phyloP scores from a whole-genome alignment of 2,797 vertebrate species.

The Thunnus albacares region DNA sequence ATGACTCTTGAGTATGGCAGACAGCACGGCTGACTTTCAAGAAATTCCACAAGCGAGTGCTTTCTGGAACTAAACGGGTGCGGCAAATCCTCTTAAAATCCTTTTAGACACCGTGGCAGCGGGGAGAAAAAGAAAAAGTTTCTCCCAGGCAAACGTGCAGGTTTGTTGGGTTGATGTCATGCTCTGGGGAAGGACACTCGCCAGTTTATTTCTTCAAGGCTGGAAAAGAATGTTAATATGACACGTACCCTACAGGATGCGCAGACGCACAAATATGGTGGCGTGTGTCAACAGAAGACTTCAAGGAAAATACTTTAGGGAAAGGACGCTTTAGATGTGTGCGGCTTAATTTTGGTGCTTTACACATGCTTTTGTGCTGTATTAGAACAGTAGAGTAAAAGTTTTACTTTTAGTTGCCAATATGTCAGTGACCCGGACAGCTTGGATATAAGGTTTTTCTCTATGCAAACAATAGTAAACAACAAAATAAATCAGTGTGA shows the following conservation, averaged over 20 bases:
- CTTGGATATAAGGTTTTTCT: conserved; percentile 14
- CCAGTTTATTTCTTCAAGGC: conserved; percentile 77
- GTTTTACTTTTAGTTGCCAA: conserved; percentile 14
- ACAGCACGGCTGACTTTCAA: conserved; percentile 86
- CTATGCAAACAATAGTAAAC: conserved; percentile 44
- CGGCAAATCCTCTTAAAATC: conserved; percentile 89
- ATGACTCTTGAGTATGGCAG: conserved; percentile 64
- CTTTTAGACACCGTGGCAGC: conserved; percentile 85
- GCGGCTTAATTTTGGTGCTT: conserved; percentile 45
- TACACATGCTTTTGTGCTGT: conserved; percentile 20
- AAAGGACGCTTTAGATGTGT: conserved; percentile 43
- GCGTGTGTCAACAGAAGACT: conserved; percentile 36
- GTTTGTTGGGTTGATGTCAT: conserved; percentile 84
- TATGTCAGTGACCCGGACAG: conserved; percentile 16
- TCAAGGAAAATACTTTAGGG: conserved; percentile 50
- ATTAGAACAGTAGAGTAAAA: conserved; percentile 22
- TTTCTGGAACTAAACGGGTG: conserved; percentile 89
- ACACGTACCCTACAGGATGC: conserved; percentile 46
- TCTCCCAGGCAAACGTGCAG: conserved; percentile 86
- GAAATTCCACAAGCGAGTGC: conserved; percentile 86
- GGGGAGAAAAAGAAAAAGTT: conserved; percentile 79
- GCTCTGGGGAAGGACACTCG: conserved; percentile 81
- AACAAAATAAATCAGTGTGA: conserved; percentile 56
- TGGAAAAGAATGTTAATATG: conserved; percentile 76
- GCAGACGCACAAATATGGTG: conserved; percentile 26